phyloP scores from a whole-genome alignment of 2,888 invertebrate species.

The Mamestra brassicae region DNA sequence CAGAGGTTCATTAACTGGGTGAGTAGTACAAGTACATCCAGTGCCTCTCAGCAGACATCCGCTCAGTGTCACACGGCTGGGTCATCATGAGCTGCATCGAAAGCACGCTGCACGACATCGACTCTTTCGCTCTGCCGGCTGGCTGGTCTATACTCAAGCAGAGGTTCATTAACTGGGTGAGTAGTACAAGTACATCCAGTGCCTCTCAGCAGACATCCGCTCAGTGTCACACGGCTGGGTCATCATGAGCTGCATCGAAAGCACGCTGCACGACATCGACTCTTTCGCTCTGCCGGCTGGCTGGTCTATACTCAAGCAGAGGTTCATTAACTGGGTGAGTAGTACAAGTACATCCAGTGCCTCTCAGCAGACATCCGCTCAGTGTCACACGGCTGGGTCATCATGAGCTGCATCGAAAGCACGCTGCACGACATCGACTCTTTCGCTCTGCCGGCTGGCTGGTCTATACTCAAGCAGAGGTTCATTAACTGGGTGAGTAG shows the following conservation, averaged over 20 bases:
- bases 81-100: slow-evolving; percentile 92
- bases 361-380: slow-evolving; percentile 92
- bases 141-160: slow-evolving; percentile 91
- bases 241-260: slow-evolving; percentile 90
- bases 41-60: slow-evolving; percentile 92
- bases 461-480: slow-evolving; percentile 87
- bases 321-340: slow-evolving; percentile 73
- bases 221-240: slow-evolving; percentile 94
- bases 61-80: slow-evolving; percentile 93
- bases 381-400: slow-evolving; percentile 94
- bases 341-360: slow-evolving; percentile 92
- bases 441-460: slow-evolving; percentile 92
- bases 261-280: slow-evolving; percentile 79
- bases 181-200: slow-evolving; percentile 92
- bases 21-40: slow-evolving; percentile 91
- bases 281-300: slow-evolving; percentile 92
- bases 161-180: slow-evolving; percentile 74
- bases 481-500: slow-evolving; percentile 72
- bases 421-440: slow-evolving; percentile 82
- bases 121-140: slow-evolving; percentile 90
- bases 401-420: slow-evolving; percentile 90
- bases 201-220: slow-evolving; percentile 92
- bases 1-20: slow-evolving; percentile 77
- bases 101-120: slow-evolving; percentile 77
- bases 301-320: slow-evolving; percentile 88